Evolutionary conservation across 2,113 vertebrate genomes (phyloP), one percentile per base, ranked within the genome.

Genomic region (Corythaeola cristata): DNA sequence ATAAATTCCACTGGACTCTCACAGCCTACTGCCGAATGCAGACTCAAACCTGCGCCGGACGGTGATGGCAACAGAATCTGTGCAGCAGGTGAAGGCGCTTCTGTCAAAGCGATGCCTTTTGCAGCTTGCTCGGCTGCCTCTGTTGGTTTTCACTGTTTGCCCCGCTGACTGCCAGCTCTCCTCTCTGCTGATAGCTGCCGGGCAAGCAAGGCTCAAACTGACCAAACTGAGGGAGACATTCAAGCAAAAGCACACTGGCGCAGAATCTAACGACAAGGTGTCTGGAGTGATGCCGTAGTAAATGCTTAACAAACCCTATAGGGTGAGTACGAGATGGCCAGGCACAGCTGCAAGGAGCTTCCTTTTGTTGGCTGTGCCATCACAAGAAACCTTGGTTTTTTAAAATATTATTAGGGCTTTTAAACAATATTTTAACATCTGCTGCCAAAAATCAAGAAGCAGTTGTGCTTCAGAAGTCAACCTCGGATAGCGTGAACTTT

Each of bases 1-100:
- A 94, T 79, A 95, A 92, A 94, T 87, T 68, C 82, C 76, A 52
- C 49, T 39, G 66, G 84, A 69, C 47, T 28, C 50, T 75, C 44
- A 28, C 33, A 60, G 68, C 49, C 49, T 63, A 5, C 73, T 92
- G 93, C 79, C 9, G 3, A 30, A 20, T 12, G 30, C 0, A 0
- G 53, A 50, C 72, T 75, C 84, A 33, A 47, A 88, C 32, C 58
- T 85, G 62, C 62, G 60, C 56, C 23, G 58, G 37, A 63, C 15
- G 69, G 83, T 0, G 1, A 93, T 10, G 39, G 58, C 60, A 88
- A 56, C 55, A 78, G 14, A 52, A 63, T 37, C 79, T 30, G 44
- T 4, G 12, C 59, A 27, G 59, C 66, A 93, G 67, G 47, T 71
- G 77, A 74, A 58, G 90, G 55, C 0, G 1, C 44, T 71, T 71